A percentile compares a stretch with the other conserved stretches of the same genome.
These are phyloP conservation scores for Cnemophilus loriae DNA, from an alignment of 2,113 vertebrate genomes.

Conservation along the genomic window DNA sequence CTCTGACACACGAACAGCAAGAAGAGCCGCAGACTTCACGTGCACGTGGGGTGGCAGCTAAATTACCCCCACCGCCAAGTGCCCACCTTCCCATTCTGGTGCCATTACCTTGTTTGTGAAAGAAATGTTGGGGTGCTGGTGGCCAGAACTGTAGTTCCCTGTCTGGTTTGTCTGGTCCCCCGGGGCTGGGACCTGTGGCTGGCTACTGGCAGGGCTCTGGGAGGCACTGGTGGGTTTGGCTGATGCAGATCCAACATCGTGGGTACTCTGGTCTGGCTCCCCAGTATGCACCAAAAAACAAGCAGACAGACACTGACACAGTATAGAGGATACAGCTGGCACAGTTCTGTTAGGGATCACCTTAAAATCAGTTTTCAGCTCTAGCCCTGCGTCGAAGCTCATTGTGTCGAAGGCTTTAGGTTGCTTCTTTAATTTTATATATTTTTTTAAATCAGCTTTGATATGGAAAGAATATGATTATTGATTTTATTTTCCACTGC, in stretches of 20 bases:
- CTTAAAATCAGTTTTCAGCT: neutral
- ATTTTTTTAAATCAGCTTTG: neutral
- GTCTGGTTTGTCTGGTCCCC: neutral
- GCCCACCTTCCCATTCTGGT: neutral
- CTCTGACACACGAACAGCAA: neutral
- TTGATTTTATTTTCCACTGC: neutral
- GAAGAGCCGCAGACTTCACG: neutral
- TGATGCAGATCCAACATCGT: accelerated
- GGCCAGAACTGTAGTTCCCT: neutral
- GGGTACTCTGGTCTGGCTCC: neutral
- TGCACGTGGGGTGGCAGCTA: accelerated
- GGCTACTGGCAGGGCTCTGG: neutral
- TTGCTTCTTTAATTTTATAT: neutral
- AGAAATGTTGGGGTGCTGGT: neutral
- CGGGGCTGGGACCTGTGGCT: neutral
- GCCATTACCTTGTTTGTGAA: neutral
- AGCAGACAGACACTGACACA: neutral
- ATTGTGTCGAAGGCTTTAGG: neutral
- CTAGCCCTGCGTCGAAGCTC: neutral
- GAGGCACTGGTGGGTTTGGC: neutral
- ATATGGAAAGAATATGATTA: neutral
- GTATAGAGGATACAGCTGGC: neutral
- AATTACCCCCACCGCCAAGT: accelerated
- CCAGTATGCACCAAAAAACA: neutral
- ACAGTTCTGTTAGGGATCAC: neutral